These are phyloP conservation scores for Brachystomella parvula DNA, from an alignment of 1,140 invertebrate genomes.

Conservation along the genomic window DNA sequence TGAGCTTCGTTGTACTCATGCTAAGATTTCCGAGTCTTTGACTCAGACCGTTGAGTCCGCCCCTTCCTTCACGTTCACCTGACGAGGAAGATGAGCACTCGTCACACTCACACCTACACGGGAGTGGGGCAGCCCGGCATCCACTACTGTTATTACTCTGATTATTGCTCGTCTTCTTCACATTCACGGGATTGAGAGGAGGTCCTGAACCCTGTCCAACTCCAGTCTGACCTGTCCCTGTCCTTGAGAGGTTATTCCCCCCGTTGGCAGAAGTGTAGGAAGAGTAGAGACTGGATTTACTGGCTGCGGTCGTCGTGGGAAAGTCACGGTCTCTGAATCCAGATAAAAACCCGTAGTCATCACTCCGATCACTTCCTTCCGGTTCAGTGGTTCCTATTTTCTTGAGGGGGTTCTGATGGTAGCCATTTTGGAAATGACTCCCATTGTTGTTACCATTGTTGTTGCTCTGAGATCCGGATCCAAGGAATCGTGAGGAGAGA, in stretches of 20 bases:
- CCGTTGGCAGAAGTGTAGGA: too few species aligned
- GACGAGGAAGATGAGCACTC: too few species aligned
- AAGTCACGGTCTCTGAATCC: constrained; percentile 19
- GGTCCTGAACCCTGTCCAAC: too few species aligned
- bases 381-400: background rate
- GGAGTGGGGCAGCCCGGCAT: too few species aligned
- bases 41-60: background rate
- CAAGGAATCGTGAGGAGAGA: constrained; percentile 28
- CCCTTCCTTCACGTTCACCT: background rate
- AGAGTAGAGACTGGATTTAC: constrained; percentile 24
- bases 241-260: too few species aligned
- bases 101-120: too few species aligned
- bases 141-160: too few species aligned
- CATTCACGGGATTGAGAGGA: too few species aligned
- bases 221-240: too few species aligned
- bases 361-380: constrained; percentile 18
- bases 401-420: too few species aligned
- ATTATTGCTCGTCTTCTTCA: too few species aligned
- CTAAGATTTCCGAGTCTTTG: background rate
- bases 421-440: constrained; percentile 9
- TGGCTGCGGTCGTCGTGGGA: background rate
- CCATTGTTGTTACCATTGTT: constrained; percentile 12
- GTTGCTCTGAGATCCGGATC: background rate
- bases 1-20: background rate
- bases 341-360: constrained; percentile 33